Evolutionary conservation across 2,113 vertebrate species (phyloP).

Genomic region (Fregetta grallaria): DNA sequence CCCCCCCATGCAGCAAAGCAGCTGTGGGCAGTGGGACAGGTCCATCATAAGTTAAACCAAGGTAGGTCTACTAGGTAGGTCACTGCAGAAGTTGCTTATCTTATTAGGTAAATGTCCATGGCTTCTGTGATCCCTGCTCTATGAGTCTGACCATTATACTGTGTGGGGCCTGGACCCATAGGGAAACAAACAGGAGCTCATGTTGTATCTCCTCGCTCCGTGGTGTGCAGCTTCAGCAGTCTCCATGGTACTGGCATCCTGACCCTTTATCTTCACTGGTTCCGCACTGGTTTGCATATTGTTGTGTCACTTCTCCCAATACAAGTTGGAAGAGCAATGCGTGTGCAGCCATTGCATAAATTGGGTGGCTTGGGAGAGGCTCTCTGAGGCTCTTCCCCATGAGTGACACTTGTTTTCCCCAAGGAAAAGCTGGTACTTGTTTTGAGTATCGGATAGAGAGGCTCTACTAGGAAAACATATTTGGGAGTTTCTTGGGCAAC

Average conservation of each 20-base stretch:
- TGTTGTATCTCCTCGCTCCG: fast-evolving
- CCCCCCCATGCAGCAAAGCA: neutral
- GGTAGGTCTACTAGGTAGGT: neutral
- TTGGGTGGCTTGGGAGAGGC: neutral
- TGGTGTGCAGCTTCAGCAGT: neutral
- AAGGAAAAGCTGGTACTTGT: neutral
- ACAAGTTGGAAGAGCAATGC: neutral
- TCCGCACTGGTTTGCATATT: neutral
- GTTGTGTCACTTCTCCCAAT: neutral
- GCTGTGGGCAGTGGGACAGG: neutral
- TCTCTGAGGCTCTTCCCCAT: neutral
- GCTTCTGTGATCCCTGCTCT: neutral
- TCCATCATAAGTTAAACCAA: neutral
- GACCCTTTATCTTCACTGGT: neutral
- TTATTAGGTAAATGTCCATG: neutral
- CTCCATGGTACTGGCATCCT: neutral
- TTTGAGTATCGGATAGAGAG: neutral
- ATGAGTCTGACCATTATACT: neutral
- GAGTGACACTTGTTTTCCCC: neutral
- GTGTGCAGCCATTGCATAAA: neutral
- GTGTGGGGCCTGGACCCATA: neutral
- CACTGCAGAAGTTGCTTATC: neutral
- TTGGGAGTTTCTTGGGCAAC: neutral
- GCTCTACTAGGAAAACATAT: neutral
- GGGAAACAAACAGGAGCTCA: neutral